Evolutionary conservation across 1,140 invertebrate species (phyloP), one percentile per base, ranked within the genome.

Genomic region (Catajapyx aquilonaris): DNA sequence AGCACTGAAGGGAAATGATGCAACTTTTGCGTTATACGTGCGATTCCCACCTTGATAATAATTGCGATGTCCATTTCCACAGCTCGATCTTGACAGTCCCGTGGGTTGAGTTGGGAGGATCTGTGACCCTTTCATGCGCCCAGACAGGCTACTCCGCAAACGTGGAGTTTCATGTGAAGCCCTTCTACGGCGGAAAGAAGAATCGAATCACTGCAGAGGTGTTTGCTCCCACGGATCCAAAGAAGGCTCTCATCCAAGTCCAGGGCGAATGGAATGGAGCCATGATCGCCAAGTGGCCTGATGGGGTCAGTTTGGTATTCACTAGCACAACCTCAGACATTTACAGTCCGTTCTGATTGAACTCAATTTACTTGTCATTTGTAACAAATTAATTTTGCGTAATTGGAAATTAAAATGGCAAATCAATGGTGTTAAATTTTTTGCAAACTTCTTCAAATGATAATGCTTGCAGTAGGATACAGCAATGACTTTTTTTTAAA

Each of bases 201-300:
- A 84, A 97, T 56, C 66, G 76, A 39, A 74, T 96, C 31, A 74
- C 69, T 3, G 86, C 83, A 37, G 86, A 95, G 51, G 65, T 84
- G 3, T 62, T 61, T 52, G 53, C 74, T 59, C 59, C 73, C 59
- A 23, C 79, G 0, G 69, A 64, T 22, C 80, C 85, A 25, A 91
- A 88, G 57, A 93, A 90, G 52, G 72, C 86, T 0, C 81, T 93
- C 48, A 61, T 90, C 20, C 71, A 66, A 13, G 74, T 95, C 34
- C 71, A 71, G 41, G 91, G 91, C 25, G 88, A 95, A 64, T 97
- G 91, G 91, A 96, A 90, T 60, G 81, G 84, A n/a, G 55, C 69
- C 13, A 91, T 96, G 80, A 78, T 78, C 51, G 80, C 76, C 2
- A 81, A 87, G 52, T 81, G 79, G 72, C 55, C 62, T 18, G 81